Evolutionary conservation across 2,113 vertebrate genomes (phyloP).

Genomic region (Crocuta crocuta): DNA sequence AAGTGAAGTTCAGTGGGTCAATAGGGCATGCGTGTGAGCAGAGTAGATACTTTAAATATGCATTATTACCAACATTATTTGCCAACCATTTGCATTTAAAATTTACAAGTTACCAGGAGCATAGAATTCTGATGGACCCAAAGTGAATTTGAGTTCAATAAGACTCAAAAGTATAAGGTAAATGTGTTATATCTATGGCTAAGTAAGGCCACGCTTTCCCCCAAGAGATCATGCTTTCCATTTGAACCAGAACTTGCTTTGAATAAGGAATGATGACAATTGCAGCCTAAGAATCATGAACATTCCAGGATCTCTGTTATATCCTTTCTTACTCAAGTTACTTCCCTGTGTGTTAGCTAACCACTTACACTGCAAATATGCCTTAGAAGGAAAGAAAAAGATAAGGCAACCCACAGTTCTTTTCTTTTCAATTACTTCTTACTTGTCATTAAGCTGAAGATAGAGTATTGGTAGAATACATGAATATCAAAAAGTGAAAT

Average conservation of each 20-base stretch:
- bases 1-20: not conserved
- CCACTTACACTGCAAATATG: not conserved
- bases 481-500: not conserved
- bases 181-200: not conserved
- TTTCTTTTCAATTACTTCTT: not conserved
- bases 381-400: not conserved
- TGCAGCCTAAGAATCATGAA: not conserved
- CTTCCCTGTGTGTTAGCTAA: not conserved
- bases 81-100: not conserved
- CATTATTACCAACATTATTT: not conserved
- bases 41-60: not conserved
- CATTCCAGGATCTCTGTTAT: not conserved
- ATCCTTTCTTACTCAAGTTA: not conserved
- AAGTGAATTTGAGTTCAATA: not conserved
- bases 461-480: not conserved
- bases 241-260: not conserved
- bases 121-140: not conserved
- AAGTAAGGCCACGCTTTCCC: not conserved
- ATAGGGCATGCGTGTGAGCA: not conserved
- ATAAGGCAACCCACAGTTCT: not conserved
- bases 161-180: not conserved
- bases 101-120: not conserved
- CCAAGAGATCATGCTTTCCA: not conserved
- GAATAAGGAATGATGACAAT: not conserved
- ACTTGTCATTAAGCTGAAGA: not conserved